Base-by-base conservation (phyloP, 2,888 invertebrate species). In the Drosophila macrospina region DNA sequence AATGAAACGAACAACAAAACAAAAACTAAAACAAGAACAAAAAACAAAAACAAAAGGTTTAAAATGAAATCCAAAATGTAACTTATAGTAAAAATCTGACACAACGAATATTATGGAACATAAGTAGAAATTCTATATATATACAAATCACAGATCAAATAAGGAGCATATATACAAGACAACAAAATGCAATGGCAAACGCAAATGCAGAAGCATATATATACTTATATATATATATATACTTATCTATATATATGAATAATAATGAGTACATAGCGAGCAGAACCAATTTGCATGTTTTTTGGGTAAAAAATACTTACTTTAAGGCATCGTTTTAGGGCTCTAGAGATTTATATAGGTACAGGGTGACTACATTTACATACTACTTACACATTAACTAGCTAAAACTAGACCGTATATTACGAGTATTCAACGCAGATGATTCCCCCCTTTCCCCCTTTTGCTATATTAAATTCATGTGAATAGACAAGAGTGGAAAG, bases 61-160 rank as follows among this genome's bases (percentile, higher is more conserved):
- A 85, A 79, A 71, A 71, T 61, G 65, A 80, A 86, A 84, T 80
- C 84, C 83, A 86, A 89, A 87, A 85, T 75, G 80, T 88, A 85
- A 90, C 88, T 88, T 89, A 88, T 89, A 90, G 89, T 88, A 90
- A 90, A 89, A 90, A 91, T 91, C 91, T 90, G 91, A 91, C 92
- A 92, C 92, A 92, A 92, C 92, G 92, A 92, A 92, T 92, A 92
- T 91, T 91, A 92, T 90, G 91, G 91, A 92, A 92, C 91, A 91
- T 91, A 90, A 91, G 91, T 91, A 91, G 91, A 91, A 91, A 91
- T 91, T 91, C 86, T 90, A 89, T 90, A 89, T 83, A 86, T 86
- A 86, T 78, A 84, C 69, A 88, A 55, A 55, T 34, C 66, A 78
- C 78, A 88, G 85, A 80, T 68, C 75, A 82, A 79, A 80, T 74